Base-by-base conservation (phyloP, 2,797 vertebrate genomes). In the Cottoperca gobio region DNA sequence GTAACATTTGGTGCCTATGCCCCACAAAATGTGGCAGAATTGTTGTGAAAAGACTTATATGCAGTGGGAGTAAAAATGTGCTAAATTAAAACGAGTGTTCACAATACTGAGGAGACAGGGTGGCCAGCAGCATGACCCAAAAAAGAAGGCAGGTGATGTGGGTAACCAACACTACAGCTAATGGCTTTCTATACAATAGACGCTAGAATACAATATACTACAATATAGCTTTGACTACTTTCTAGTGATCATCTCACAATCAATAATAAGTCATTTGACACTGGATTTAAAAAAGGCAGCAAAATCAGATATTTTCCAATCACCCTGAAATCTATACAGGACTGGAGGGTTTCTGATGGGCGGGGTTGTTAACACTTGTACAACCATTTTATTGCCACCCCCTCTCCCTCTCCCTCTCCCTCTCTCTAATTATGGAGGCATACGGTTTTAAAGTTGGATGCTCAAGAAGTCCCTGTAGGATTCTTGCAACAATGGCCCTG, bases 401-500 rank as follows among this genome's bases (percentile, higher is more conserved):
- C 62, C 59, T 75, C 68, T 71, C 55, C 70, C 43, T 39, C 60
- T 71, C 70, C 3, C 6, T 33, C 17, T 16, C 43, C 46, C 46
- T 5, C 49, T 53, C 49, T 31, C 31, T 31, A 90, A 86, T 90
- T 84, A 91, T 45, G 65, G 64, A 82, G 76, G 68, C 49, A 14
- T 23, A 19, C 31, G 55, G 33, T 76, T 87, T 88, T 43, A 75
- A 85, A 88, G 83, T 82, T 80, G 79, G 67, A 79, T 82, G 85
- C 84, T 83, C 70, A 58, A 78, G 21, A 83, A 65, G 70, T 87
- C 88, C 86, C 89, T 61, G 73, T 58, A 40, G 89, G 84, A 78
- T 87, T 91, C 79, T 58, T 46, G 37, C 77, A 83, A 86, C 86
- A 90, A 90, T 87, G 60, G 73, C 53, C 82, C 85, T 63, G 80